phyloP scores from a whole-genome alignment of 2,797 vertebrate genomes.

The Nothura maculosa region DNA sequence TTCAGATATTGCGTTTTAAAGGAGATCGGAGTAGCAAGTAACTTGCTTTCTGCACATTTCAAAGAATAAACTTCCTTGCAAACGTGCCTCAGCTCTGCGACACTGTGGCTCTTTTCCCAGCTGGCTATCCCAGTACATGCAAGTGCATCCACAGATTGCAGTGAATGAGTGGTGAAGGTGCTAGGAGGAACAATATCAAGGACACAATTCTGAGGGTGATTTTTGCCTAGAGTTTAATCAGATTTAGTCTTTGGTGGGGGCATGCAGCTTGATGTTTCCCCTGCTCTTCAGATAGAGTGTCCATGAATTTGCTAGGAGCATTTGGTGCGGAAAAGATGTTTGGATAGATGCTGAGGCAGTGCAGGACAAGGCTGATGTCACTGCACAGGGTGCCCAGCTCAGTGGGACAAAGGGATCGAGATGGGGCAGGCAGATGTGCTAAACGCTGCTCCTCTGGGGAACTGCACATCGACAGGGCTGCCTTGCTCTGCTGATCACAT shows the following conservation, averaged over 20 bases:
- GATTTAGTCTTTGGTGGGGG: accelerated
- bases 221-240: neutral
- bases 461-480: neutral
- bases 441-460: neutral
- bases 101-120: neutral
- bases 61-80: neutral
- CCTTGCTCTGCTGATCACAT: neutral
- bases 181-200: neutral
- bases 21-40: neutral
- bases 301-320: neutral
- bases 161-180: neutral
- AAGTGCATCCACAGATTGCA: neutral
- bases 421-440: neutral
- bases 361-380: neutral
- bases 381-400: neutral
- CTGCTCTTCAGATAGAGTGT: neutral
- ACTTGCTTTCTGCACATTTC: neutral
- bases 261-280: neutral
- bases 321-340: neutral
- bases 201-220: neutral
- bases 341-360: neutral
- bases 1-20: neutral
- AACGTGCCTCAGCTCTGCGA: neutral
- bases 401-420: neutral
- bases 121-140: neutral